phyloP scores from a whole-genome alignment of 2,113 vertebrate species.

The Scomber japonicus region DNA sequence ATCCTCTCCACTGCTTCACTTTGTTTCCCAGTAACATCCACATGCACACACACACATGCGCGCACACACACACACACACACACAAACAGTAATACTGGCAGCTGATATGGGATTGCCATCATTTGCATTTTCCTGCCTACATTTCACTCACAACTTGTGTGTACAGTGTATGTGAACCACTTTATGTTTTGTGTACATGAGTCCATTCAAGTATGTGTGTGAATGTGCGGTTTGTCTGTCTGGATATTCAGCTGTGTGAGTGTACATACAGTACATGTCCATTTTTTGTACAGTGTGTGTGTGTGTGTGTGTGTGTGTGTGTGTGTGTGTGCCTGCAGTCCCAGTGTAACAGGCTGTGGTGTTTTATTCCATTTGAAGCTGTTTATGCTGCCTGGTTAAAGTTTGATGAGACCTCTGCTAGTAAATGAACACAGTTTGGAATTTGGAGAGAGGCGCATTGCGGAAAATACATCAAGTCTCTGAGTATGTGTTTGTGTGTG shows the following conservation, averaged over 20 bases:
- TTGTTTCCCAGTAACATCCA: neutral
- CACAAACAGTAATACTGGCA: too few species aligned
- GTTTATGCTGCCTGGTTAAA: slow-evolving; percentile 79
- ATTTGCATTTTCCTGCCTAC: slow-evolving; percentile 19
- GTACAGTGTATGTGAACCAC: neutral
- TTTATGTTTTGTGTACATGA: neutral
- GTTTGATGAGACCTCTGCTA: slow-evolving; percentile 79
- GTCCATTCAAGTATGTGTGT: neutral
- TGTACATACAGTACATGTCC: slow-evolving; percentile 12
- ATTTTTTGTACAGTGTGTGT: slow-evolving; percentile 20
- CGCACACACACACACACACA: neutral
- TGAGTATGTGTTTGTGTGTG: slow-evolving; percentile 20
- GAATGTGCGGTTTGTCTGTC: neutral
- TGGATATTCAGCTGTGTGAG: too few species aligned
- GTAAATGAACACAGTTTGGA: slow-evolving; percentile 75
- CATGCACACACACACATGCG: neutral
- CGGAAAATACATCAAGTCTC: slow-evolving; percentile 65
- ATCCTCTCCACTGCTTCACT: slow-evolving; percentile 12
- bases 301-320: neutral
- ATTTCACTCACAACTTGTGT: neutral
- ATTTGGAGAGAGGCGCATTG: slow-evolving; percentile 71
- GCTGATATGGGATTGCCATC: neutral
- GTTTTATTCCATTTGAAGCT: slow-evolving; percentile 79
- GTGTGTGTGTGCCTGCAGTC: slow-evolving; percentile 19
- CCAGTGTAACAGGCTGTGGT: slow-evolving; percentile 52